phyloP scores from a whole-genome alignment of 1,140 invertebrate species.

The Platyscapa corneri region DNA sequence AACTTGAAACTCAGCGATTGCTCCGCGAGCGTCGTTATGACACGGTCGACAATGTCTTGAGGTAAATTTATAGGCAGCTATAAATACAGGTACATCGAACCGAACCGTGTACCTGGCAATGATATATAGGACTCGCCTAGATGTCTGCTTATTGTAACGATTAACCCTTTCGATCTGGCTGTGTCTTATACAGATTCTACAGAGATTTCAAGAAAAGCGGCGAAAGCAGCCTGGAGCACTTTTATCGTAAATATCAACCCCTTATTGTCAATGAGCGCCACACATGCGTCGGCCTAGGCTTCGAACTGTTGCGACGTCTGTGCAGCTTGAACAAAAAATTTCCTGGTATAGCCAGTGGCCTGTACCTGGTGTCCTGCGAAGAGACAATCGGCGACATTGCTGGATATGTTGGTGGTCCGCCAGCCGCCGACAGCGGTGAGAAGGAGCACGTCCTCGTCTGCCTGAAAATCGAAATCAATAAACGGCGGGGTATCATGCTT shows the following conservation, averaged over 20 bases:
- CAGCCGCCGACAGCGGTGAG: slow-evolving; percentile 80
- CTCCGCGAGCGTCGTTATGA: slow-evolving; percentile 88
- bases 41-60: slow-evolving; percentile 88
- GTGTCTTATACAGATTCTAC: slow-evolving; percentile 77
- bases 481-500: slow-evolving; percentile 83
- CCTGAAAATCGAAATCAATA: slow-evolving; percentile 82
- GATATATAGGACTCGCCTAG: no score
- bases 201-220: slow-evolving; percentile 80
- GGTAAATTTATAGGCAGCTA: slow-evolving; percentile 61
- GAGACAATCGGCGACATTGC: slow-evolving; percentile 83
- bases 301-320: slow-evolving; percentile 83
- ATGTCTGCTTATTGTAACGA: not conserved
- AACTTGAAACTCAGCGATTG: slow-evolving; percentile 84
- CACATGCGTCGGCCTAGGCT: slow-evolving; percentile 90
- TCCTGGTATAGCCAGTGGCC: slow-evolving; percentile 79
- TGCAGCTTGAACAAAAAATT: slow-evolving; percentile 76
- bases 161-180: not conserved
- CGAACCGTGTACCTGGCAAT: no score
- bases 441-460: slow-evolving; percentile 93
- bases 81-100: not conserved
- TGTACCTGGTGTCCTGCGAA: slow-evolving; percentile 90
- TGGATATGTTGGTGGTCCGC: slow-evolving; percentile 79
- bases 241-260: slow-evolving; percentile 84
- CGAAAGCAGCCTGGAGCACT: slow-evolving; percentile 78
- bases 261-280: slow-evolving; percentile 85